Evolutionary conservation across 2,888 invertebrate species (phyloP).

Genomic region (Macrophya annulata): DNA sequence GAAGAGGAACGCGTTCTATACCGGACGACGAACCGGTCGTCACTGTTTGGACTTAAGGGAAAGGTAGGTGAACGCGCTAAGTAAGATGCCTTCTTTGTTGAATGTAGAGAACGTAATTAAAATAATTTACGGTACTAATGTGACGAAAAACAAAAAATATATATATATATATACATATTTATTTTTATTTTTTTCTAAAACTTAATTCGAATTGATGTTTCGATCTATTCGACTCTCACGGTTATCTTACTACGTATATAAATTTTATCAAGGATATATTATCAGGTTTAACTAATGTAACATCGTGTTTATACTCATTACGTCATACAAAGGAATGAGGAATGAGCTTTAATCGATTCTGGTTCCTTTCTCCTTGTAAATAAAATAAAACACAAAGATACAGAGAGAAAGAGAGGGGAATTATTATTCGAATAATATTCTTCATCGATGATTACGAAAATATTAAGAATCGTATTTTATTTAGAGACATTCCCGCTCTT

Average conservation of each 20-base stretch:
- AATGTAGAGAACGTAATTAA: neutral
- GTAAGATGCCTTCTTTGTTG: conserved; percentile 3
- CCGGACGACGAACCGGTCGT: conserved; percentile 58
- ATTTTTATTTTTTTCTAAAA: neutral
- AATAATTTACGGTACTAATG: neutral
- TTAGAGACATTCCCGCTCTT: too few relatives aligned
- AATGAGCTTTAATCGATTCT: neutral
- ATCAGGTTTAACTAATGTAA: neutral
- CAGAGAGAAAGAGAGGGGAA: neutral
- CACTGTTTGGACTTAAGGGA: conserved; percentile 57
- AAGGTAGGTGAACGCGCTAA: conserved; percentile 62
- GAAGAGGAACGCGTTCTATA: conserved; percentile 57
- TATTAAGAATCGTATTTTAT: too few relatives aligned
- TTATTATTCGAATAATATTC: neutral
- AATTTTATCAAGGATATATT: neutral
- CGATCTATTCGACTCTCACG: neutral
- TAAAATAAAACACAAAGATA: neutral
- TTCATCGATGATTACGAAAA: too few relatives aligned
- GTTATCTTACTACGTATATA: neutral
- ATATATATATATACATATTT: too few relatives aligned
- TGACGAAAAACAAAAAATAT: neutral
- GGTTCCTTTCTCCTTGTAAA: neutral
- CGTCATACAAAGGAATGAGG: neutral
- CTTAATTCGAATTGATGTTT: neutral
- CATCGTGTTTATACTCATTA: neutral